phyloP scores from a whole-genome alignment of 2,113 vertebrate species.

The Isichthys henryi region DNA sequence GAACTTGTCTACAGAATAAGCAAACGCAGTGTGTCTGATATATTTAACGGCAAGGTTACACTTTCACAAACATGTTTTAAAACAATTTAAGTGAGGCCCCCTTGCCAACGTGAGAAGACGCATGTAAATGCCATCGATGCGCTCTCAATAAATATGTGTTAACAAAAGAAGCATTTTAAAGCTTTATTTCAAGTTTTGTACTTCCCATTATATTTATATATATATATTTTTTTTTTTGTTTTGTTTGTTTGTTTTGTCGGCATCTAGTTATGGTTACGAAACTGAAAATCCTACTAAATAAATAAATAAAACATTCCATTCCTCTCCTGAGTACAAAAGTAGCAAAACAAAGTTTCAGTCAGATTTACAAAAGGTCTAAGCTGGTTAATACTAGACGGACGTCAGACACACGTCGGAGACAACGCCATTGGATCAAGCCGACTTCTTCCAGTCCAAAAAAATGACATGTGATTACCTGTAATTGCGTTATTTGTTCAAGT shows the following conservation, averaged over 20 bases:
- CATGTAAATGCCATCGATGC: not conserved
- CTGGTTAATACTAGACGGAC: slow-evolving; percentile 16
- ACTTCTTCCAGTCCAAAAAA: not conserved
- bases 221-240: not conserved
- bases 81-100: slow-evolving; percentile 24
- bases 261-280: slow-evolving; percentile 60
- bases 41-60: slow-evolving; percentile 59
- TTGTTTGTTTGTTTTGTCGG: slow-evolving; percentile 31
- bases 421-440: not conserved
- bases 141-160: not conserved
- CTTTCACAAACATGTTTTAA: slow-evolving; percentile 39
- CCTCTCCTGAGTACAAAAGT: slow-evolving; percentile 58
- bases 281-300: slow-evolving; percentile 45
- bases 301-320: slow-evolving; percentile 48
- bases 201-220: not conserved
- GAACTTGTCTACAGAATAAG: slow-evolving; percentile 43
- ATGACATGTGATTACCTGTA: not conserved
- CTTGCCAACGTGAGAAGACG: slow-evolving; percentile 7
- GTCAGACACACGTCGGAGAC: not conserved
- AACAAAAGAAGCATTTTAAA: slow-evolving; percentile 49
- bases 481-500: not conserved
- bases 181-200: slow-evolving; percentile 27
- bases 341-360: slow-evolving; percentile 43
- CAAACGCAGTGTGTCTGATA: slow-evolving; percentile 46
- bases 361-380: slow-evolving; percentile 41